Percentiles rank a stretch among this genome's conserved stretches.
These are phyloP conservation scores for Centropus bengalensis DNA, from an alignment of 2,113 vertebrate species.

Conservation along the genomic window DNA sequence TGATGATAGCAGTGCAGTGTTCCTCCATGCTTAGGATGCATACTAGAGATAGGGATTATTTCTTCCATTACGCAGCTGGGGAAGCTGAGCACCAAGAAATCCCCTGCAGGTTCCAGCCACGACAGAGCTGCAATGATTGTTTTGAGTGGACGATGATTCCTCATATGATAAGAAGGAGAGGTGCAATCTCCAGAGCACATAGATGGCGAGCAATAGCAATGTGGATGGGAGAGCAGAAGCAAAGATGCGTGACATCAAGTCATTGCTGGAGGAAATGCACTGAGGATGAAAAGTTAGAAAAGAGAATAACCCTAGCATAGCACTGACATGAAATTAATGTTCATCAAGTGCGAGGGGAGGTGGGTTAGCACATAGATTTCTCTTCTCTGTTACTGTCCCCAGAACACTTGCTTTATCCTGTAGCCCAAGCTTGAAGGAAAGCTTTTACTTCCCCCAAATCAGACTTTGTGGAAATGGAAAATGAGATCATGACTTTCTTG, in stretches of 20 bases:
- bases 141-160: background rate
- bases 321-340: background rate
- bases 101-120: slow-evolving; percentile 4
- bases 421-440: background rate
- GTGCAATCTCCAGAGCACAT: background rate
- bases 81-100: background rate
- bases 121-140: background rate
- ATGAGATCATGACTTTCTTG: background rate
- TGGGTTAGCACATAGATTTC: background rate
- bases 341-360: background rate
- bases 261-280: background rate
- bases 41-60: background rate
- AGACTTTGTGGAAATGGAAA: background rate
- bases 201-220: background rate
- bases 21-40: background rate
- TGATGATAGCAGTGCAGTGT: background rate
- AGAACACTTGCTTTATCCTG: background rate
- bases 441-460: background rate
- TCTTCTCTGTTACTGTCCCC: background rate
- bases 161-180: background rate
- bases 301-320: background rate
- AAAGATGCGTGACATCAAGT: background rate
- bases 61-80: background rate
- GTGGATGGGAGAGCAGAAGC: background rate
- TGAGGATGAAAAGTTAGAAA: background rate